These are phyloP conservation scores for Cheirogaleus major DNA, from an alignment of 2,797 vertebrate genomes.

Conservation along the genomic window DNA sequence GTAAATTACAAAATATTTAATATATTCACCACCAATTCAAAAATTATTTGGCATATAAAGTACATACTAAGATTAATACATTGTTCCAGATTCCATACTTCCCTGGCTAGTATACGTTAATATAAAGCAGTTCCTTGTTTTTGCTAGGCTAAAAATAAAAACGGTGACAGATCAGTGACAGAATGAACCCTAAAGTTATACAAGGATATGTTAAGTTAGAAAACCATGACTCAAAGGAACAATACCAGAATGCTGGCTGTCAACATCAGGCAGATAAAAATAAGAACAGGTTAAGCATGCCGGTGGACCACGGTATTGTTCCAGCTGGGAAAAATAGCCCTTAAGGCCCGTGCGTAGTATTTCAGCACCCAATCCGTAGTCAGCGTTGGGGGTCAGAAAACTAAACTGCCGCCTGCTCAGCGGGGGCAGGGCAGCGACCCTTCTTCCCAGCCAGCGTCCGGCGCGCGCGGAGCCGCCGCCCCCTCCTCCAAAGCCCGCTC, in stretches of 20 bases:
- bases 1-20: not conserved
- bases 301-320: not conserved
- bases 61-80: not conserved
- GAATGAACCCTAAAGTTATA: slow-evolving; percentile 13
- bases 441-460: not conserved
- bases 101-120: not conserved
- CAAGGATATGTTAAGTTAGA: not conserved
- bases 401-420: not conserved
- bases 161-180: not conserved
- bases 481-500: not conserved
- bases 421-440: slow-evolving; percentile 4
- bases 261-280: not conserved
- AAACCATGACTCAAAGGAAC: not conserved
- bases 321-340: not conserved
- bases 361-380: not conserved
- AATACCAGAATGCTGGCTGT: slow-evolving; percentile 17
- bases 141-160: slow-evolving; percentile 29
- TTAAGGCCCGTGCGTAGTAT: not conserved
- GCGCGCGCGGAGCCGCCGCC: not conserved
- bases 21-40: not conserved
- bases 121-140: slow-evolving; percentile 14
- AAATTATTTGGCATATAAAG: not conserved
- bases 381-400: not conserved
- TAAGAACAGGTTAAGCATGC: not conserved
- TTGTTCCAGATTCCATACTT: slow-evolving; percentile 24